Base-by-base conservation (phyloP, 2,888 invertebrate species). In the Brachyptera risi region DNA sequence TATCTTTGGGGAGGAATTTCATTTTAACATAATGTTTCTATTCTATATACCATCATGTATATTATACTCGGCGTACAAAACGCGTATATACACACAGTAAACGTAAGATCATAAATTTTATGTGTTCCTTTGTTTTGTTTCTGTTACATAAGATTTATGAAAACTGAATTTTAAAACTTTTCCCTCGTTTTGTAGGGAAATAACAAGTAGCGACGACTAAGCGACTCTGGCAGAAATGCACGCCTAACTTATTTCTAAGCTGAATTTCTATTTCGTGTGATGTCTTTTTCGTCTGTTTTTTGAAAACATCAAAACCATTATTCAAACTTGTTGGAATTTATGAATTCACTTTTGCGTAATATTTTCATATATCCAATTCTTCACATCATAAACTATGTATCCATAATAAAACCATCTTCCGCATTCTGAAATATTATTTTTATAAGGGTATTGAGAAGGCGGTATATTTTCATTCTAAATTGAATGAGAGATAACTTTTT, bases 91-190 rank as follows among this genome's bases (percentile, higher is more conserved):
- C 17, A 5, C 17, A 44, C 44, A 44, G 19, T 9, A 51, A 51
- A 27, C 27, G 35, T 17, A 19, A 37, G 23, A 35, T 23, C 35
- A 37, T 54, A 54, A 54, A 54, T 54, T 54, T 23, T n/a, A 7
- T 21, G 35, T 13, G 35, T 54, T 35, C 37, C 54, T 54, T 24
- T 60, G 56, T 60, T 60, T 35, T 38, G 23, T 56, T 54, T 40
- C 44, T 23, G n/a, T 50, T 15, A 47, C 60, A 42, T 27, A 51
- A 42, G 59, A 59, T 49, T 50, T 56, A 56, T 42, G 60, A 60
- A 60, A 60, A 60, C 44, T 56, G 60, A 60, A 60, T 60, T 60
- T 60, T 56, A 56, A 47, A 60, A 60, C 47, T 54, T 60, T 60
- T 60, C 56, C 47, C 37, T 35, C 54, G 54, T 54, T 37, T 54